Evolutionary conservation across 2,888 invertebrate species (phyloP), one percentile per base, ranked within the genome.

Genomic region (Mythimna ferrago): DNA sequence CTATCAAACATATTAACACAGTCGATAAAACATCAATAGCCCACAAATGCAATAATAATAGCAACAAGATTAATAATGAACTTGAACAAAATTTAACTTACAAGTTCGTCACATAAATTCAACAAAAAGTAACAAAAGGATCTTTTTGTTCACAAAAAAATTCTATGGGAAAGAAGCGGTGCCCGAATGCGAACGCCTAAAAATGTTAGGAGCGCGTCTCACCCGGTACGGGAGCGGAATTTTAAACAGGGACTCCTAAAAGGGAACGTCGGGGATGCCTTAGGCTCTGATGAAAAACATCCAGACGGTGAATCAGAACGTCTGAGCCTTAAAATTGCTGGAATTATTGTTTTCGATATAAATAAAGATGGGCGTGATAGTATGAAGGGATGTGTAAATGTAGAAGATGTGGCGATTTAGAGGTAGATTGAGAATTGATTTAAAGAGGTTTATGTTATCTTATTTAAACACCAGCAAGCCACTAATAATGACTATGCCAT

Each of bases 161-260:
- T 85, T 73, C 86, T 88, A 91, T 94, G 94, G 93, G 94, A 94
- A 94, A 90, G 89, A 88, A 89, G 86, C 90, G 86, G 88, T 88
- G 87, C 77, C 78, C 86, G 92, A 89, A 94, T 93, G 92, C 85
- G 93, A 89, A 94, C 95, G 93, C 93, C 93, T 91, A 94, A 95
- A 93, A 92, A 95, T 95, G 94, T 94, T 89, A 79, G 93, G 93
- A 92, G 89, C 91, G 93, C 93, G 91, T 90, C 91, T 91, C 87
- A 83, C 82, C 71, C 80, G 71, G 89, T 90, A 94, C 96, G 94
- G 89, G 93, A 92, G 89, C 78, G 94, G 96, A 95, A 96, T 96
- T 93, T 95, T 92, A 95, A 96, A 91, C 88, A 95, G 93, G 93
- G 88, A 88, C 89, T 90, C 92, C 93, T 92, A 92, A 91, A 91